A percentile compares a stretch with the other conserved stretches of the same genome.
Conservation (phyloP, 2,797 vertebrate species). For the Cossypha polioptera region DNA sequence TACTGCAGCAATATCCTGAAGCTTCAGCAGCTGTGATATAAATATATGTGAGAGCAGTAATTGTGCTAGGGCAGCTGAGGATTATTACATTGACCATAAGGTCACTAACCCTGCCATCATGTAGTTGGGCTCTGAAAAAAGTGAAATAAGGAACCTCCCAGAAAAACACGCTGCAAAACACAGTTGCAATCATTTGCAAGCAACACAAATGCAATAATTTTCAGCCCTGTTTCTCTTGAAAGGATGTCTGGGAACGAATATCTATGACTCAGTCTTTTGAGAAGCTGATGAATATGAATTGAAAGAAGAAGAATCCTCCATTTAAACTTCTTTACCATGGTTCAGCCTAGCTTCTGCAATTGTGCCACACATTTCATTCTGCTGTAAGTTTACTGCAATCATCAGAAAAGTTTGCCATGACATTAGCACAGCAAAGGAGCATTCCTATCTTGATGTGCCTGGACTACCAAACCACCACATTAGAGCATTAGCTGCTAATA, state of each 20-base stretch:
- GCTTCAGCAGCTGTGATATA: not conserved
- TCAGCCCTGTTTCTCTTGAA: not conserved
- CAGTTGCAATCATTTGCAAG: not conserved
- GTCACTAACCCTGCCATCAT: not conserved
- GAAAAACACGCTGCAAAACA: not conserved
- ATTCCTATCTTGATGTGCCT: not conserved
- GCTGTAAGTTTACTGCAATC: not conserved
- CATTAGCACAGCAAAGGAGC: not conserved
- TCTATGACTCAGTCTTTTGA: not conserved
- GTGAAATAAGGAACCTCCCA: not conserved
- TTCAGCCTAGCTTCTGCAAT: not conserved
- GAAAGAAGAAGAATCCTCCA: not conserved
- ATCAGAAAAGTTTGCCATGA: not conserved
- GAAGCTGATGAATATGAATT: not conserved
- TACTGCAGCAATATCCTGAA: slow-evolving; percentile 14
- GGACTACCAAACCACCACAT: fast-evolving
- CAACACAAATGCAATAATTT: not conserved
- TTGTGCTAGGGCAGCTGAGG: not conserved
- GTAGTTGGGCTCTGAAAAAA: not conserved
- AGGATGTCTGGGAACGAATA: not conserved
- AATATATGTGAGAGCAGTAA: not conserved
- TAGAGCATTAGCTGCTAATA: not conserved
- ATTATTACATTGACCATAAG: not conserved
- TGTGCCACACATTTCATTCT: not conserved
- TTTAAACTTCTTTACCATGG: not conserved